A percentile compares a stretch with the other conserved stretches of the same genome.
These are phyloP conservation scores for Caradrina kadenii DNA, from an alignment of 2,888 invertebrate genomes.

Conservation along the genomic window DNA sequence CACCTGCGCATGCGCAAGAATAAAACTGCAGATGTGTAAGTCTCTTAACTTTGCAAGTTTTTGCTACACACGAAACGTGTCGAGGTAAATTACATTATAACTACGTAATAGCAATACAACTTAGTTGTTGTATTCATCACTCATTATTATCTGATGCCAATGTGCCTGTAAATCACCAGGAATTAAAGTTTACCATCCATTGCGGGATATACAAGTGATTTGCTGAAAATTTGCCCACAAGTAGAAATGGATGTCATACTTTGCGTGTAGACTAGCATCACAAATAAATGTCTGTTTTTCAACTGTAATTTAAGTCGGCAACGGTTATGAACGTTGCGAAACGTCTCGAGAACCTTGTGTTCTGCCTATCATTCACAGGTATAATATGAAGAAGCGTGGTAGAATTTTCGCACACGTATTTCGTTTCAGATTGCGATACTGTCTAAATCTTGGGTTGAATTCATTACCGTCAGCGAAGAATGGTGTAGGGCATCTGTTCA, in stretches of 20 bases:
- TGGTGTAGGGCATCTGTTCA: neutral
- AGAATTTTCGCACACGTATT: slow-evolving; percentile 46
- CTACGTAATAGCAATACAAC: slow-evolving; percentile 49
- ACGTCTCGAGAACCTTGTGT: slow-evolving; percentile 22
- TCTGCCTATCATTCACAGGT: slow-evolving; percentile 14
- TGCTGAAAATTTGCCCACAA: neutral
- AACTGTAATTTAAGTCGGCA: slow-evolving; percentile 5
- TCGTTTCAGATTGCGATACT: slow-evolving; percentile 36
- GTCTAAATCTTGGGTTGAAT: slow-evolving; percentile 4
- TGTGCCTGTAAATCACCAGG: neutral
- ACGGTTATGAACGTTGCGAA: slow-evolving; percentile 42
- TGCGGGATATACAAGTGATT: neutral
- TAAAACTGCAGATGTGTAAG: slow-evolving; percentile 21
- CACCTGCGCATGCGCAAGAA: slow-evolving; percentile 16
- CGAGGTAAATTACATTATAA: slow-evolving; percentile 67
- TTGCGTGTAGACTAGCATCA: slow-evolving; percentile 4
- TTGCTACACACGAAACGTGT: slow-evolving; percentile 64
- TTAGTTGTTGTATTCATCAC: slow-evolving; percentile 34
- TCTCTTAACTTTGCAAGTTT: slow-evolving; percentile 28
- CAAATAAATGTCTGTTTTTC: slow-evolving; percentile 23
- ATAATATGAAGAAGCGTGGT: slow-evolving; percentile 35
- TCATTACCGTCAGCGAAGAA: slow-evolving; percentile 8
- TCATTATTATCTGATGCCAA: slow-evolving; percentile 29
- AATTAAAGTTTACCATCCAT: neutral
- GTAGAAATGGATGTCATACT: neutral